Conservation (phyloP, 2,113 vertebrate genomes). For the Prochilodus magdalenae region DNA sequence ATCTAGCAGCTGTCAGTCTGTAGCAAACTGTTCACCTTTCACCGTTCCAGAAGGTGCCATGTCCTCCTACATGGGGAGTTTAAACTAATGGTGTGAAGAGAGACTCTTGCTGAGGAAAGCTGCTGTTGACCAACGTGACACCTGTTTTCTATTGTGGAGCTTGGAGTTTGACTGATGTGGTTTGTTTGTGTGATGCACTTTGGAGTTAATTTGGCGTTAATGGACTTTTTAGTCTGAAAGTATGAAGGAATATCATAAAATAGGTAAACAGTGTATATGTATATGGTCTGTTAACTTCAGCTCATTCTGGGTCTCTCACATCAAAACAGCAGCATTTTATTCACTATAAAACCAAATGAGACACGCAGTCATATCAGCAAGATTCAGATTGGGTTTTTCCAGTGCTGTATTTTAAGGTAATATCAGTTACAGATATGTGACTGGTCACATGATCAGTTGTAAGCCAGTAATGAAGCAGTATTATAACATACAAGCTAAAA, state of each 20-base stretch:
- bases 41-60: slow-evolving; percentile 6
- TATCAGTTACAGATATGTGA: not conserved
- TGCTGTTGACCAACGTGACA: not conserved
- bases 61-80: slow-evolving; percentile 7
- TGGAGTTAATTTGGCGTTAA: not conserved
- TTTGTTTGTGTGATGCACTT: not conserved
- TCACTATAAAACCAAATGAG: not conserved
- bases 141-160: not conserved
- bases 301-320: not conserved
- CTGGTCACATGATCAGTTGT: not conserved
- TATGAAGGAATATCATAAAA: not conserved
- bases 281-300: not conserved
- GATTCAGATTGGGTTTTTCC: not conserved
- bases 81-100: slow-evolving; percentile 4
- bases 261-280: not conserved
- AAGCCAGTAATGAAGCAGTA: not conserved
- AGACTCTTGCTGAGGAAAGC: slow-evolving; percentile 9
- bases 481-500: not conserved
- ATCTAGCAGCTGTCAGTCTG: slow-evolving; percentile 1
- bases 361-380: not conserved
- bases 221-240: slow-evolving; percentile 17
- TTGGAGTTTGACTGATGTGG: slow-evolving; percentile 9
- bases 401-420: slow-evolving; percentile 16
- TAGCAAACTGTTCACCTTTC: slow-evolving; percentile 23
- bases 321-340: slow-evolving; percentile 8